Percentiles rank a stretch among this genome's conserved stretches.
Evolutionary conservation across 2,113 vertebrate species (phyloP).

Genomic region (Cottus gobio): DNA sequence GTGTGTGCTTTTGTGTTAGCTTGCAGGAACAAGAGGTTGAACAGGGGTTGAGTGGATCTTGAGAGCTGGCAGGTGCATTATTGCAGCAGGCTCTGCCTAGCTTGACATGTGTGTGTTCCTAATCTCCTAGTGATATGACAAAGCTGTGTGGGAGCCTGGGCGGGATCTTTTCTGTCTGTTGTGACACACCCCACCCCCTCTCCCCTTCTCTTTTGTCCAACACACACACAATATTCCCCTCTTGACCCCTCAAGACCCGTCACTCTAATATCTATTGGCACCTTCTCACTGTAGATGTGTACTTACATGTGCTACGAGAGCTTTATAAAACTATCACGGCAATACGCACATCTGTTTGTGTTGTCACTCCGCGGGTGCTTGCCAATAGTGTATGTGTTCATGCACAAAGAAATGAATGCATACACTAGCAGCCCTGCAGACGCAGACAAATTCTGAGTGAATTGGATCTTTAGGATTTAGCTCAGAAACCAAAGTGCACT

Average conservation of each 20-base stretch:
- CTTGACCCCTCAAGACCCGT: constrained; percentile 62
- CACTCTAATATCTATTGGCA: constrained; percentile 40
- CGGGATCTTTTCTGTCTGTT: constrained; percentile 71
- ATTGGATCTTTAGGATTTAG: constrained; percentile 91
- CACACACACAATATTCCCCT: constrained; percentile 50
- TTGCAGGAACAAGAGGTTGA: constrained; percentile 43
- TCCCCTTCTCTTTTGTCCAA: constrained; percentile 52
- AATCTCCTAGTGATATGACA: constrained; percentile 82
- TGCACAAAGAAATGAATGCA: constrained; percentile 8
- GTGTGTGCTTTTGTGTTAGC: constrained; percentile 30
- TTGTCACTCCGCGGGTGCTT: constrained; percentile 16
- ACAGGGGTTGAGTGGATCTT: constrained; percentile 71
- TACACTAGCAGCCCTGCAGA: constrained; percentile 10
- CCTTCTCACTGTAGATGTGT: constrained; percentile 48
- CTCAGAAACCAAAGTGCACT: constrained; percentile 78
- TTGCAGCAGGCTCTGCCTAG: constrained; percentile 74
- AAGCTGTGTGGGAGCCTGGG: constrained; percentile 76
- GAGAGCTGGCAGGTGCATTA: constrained; percentile 81
- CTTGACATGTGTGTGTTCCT: constrained; percentile 81
- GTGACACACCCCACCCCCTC: constrained; percentile 52
- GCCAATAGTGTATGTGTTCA: background rate
- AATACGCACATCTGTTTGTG: constrained; percentile 25
- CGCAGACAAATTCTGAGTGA: constrained; percentile 6
- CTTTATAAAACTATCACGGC: constrained; percentile 37
- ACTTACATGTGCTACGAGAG: constrained; percentile 23